These are phyloP conservation scores for Leptobrachium ailaonicum DNA, from an alignment of 2,113 vertebrate species.

Conservation along the genomic window DNA sequence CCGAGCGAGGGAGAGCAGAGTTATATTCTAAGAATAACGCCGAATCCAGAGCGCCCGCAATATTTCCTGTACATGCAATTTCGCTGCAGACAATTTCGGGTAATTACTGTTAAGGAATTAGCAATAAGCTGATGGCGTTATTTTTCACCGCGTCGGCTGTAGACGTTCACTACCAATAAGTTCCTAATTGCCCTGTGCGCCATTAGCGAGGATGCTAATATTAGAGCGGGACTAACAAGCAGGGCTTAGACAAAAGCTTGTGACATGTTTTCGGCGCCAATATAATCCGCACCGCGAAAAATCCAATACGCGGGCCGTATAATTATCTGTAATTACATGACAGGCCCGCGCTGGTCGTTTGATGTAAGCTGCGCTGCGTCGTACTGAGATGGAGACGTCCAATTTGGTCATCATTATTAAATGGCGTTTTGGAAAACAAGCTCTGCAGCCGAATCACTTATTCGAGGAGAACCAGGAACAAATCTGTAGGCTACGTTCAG, in stretches of 20 bases:
- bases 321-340: slow-evolving; percentile 29
- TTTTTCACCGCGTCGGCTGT: background rate
- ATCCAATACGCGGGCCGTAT: background rate
- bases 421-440: too few relatives aligned
- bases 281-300: background rate
- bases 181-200: background rate
- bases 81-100: background rate
- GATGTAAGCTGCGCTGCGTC: background rate
- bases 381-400: background rate
- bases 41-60: background rate
- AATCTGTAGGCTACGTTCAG: too few relatives aligned
- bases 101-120: slow-evolving; percentile 6
- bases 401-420: background rate
- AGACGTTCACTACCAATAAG: background rate
- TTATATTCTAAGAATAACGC: background rate
- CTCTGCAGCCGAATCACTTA: too few relatives aligned
- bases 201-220: background rate
- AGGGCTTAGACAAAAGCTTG: background rate
- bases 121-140: background rate
- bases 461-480: too few relatives aligned
- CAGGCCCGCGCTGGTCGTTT: background rate
- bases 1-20: background rate
- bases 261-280: background rate
- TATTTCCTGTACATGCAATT: background rate
- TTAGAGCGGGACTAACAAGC: background rate